These are phyloP conservation scores for Drosophila buzzatii DNA, from an alignment of 2,888 invertebrate genomes.

Conservation along the genomic window DNA sequence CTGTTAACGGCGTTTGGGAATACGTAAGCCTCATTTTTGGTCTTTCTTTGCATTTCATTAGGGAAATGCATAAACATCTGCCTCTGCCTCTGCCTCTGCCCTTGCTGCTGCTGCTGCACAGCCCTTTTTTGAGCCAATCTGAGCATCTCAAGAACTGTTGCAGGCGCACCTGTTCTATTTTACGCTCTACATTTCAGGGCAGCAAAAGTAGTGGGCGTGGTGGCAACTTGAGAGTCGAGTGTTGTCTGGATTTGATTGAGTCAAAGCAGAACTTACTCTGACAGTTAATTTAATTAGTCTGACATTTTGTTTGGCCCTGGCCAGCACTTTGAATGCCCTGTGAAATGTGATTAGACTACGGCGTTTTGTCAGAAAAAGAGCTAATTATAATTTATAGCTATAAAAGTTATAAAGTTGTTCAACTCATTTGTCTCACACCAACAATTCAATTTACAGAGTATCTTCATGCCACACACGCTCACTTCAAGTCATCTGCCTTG, in stretches of 20 bases:
- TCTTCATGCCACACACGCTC: neutral
- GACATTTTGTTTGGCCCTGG: conserved; percentile 20
- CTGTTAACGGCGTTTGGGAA: conserved; percentile 31
- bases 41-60: conserved; percentile 72
- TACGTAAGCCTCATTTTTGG: conserved; percentile 33
- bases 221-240: conserved; percentile 21
- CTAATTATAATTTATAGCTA: too few species aligned
- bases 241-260: conserved; percentile 48
- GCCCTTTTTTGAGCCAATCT: conserved; percentile 17
- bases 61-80: conserved; percentile 61
- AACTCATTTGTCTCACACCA: too few species aligned
- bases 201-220: neutral
- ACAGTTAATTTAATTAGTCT: conserved; percentile 66
- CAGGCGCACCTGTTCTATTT: conserved; percentile 19
- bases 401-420: too few species aligned
- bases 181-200: neutral
- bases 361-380: too few species aligned
- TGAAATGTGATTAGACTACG: too few species aligned
- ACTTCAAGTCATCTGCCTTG: neutral
- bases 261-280: conserved; percentile 35
- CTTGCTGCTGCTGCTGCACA: neutral
- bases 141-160: conserved; percentile 45
- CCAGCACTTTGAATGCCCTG: conserved; percentile 23
- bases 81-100: neutral
- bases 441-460: neutral